Conservation (phyloP, 2,797 vertebrate species). For the Hippocampus kuda region DNA sequence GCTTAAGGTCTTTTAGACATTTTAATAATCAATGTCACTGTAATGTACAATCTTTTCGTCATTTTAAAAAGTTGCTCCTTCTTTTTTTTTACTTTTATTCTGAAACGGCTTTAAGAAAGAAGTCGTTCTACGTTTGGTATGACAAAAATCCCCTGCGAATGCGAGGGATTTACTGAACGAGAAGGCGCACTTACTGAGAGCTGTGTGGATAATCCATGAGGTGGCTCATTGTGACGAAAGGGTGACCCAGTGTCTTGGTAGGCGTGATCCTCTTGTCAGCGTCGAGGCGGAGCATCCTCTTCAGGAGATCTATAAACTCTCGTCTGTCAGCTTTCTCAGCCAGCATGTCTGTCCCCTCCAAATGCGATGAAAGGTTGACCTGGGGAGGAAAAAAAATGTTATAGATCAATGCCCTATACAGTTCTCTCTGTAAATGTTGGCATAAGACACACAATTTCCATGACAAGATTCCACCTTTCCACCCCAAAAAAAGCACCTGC, state of each 20-base stretch:
- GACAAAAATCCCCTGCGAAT: background rate
- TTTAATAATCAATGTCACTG: no score
- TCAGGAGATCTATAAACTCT: conserved; percentile 95
- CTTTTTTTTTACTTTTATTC: no score
- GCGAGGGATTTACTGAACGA: background rate
- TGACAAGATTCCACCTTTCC: background rate
- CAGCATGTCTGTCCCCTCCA: conserved; percentile 97
- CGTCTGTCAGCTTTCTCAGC: conserved; percentile 96
- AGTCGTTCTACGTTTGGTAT: no score
- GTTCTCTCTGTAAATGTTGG: background rate
- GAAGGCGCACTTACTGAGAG: conserved; percentile 76
- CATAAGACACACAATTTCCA: background rate
- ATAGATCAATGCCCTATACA: background rate
- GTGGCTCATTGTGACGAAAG: conserved; percentile 95
- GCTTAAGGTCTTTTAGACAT: no score
- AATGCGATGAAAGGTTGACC: conserved; percentile 95
- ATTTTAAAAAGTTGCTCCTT: no score
- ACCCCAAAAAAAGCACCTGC: conserved; percentile 66
- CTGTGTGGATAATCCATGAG: conserved; percentile 96
- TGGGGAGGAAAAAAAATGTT: conserved; percentile 29
- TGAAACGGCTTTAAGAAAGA: no score
- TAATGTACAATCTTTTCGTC: no score
- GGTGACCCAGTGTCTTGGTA: conserved; percentile 91
- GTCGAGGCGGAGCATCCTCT: conserved; percentile 97
- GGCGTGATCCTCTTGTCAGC: conserved; percentile 98